Conservation (phyloP, 2,888 invertebrate genomes). For the Sphaeridia pumilis region DNA sequence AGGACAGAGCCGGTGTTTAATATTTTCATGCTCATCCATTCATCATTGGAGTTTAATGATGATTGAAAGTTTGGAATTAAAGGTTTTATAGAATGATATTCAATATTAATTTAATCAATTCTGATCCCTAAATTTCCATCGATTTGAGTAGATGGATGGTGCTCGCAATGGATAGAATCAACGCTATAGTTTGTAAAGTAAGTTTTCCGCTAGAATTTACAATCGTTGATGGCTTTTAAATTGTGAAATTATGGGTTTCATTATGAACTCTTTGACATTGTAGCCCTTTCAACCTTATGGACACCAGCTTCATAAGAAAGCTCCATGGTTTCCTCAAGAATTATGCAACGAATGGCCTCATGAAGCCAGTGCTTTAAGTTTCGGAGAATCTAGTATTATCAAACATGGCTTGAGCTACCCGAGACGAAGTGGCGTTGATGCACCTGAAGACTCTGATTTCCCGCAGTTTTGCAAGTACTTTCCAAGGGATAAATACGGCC, state of each 20-base stretch:
- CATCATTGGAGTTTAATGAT: no score
- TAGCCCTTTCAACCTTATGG: constrained; percentile 29
- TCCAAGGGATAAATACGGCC: constrained; percentile 1
- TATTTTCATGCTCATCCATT: no score
- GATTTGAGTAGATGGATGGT: no score
- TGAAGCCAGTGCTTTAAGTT: constrained; percentile 29
- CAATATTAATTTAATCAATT: no score
- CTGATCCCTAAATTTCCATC: no score
- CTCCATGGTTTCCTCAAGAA: constrained; percentile 35
- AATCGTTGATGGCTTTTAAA: neutral
- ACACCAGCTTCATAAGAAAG: constrained; percentile 22
- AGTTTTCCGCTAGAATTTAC: neutral
- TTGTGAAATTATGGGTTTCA: neutral
- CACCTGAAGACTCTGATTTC: constrained; percentile 22
- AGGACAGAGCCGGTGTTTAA: no score
- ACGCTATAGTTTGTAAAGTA: constrained; percentile 3
- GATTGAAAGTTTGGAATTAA: no score
- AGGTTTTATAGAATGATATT: no score
- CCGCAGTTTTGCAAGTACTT: constrained; percentile 19
- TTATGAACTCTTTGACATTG: neutral
- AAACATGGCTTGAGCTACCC: constrained; percentile 33
- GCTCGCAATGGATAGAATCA: constrained; percentile 3
- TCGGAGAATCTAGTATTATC: constrained; percentile 31
- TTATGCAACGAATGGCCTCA: constrained; percentile 33
- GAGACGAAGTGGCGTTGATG: constrained; percentile 27